Percentiles rank a stretch among this genome's conserved stretches.
Conservation (phyloP, 2,797 vertebrate species). For the Acomys russatus region DNA sequence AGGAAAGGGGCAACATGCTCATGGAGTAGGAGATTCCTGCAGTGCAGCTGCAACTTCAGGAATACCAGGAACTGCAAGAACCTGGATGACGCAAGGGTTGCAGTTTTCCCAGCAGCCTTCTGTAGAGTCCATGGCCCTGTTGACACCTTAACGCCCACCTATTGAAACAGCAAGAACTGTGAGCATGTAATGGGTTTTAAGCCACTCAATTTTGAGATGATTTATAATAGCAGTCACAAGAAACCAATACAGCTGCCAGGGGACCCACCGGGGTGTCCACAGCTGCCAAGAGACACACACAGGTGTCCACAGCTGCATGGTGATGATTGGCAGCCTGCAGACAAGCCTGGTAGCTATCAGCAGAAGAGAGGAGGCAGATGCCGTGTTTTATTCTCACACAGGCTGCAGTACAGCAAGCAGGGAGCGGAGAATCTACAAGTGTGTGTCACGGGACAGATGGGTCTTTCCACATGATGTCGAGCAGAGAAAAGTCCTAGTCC, state of each 20-base stretch:
- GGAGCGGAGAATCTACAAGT: too few species aligned
- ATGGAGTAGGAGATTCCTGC: background rate
- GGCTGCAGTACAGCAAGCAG: rapidly evolving
- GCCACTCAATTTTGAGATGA: background rate
- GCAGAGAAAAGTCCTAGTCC: background rate
- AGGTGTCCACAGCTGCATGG: background rate
- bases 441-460: rapidly evolving
- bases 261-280: background rate
- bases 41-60: background rate
- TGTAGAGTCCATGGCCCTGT: background rate
- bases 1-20: background rate
- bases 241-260: background rate
- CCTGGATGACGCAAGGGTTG: background rate
- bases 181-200: background rate
- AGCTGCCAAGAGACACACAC: rapidly evolving
- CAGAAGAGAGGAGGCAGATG: rapidly evolving
- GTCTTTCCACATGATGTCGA: background rate
- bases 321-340: background rate
- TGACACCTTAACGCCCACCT: background rate
- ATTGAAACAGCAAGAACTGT: background rate
- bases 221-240: background rate
- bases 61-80: background rate
- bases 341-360: too few species aligned
- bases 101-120: background rate
- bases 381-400: rapidly evolving